Conservation (phyloP, 2,113 vertebrate species). For the Pelvicachromis taeniatus region DNA sequence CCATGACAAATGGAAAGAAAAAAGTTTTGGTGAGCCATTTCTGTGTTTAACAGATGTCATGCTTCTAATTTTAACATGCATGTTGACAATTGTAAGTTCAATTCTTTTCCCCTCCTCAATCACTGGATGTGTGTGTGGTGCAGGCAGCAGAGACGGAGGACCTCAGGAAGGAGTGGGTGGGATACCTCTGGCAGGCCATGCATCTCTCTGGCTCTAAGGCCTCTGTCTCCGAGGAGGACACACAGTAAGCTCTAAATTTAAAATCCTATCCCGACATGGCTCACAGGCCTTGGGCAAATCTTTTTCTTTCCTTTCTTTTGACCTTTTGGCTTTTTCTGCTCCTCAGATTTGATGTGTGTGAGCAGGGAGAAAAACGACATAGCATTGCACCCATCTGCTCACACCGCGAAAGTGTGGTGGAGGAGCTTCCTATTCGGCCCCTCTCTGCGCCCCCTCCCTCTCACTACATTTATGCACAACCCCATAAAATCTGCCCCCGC, state of each 20-base stretch:
- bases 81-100: not conserved
- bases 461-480: not conserved
- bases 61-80: not conserved
- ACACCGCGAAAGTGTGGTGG: not conserved
- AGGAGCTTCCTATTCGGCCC: not conserved
- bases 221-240: not conserved
- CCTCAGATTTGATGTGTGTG: not conserved
- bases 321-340: not conserved
- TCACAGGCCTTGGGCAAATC: not conserved
- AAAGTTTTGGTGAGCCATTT: slow-evolving; percentile 74
- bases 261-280: not conserved
- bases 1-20: slow-evolving; percentile 75
- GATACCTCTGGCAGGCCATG: slow-evolving; percentile 70
- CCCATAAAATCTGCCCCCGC: not conserved
- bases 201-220: slow-evolving; percentile 24
- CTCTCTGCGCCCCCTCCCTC: not conserved
- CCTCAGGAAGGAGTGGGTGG: slow-evolving; percentile 68
- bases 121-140: not conserved
- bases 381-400: not conserved
- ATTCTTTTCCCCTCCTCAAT: not conserved
- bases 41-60: not conserved
- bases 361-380: not conserved
- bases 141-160: slow-evolving; percentile 69
- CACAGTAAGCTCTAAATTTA: slow-evolving; percentile 25
- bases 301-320: not conserved